Evolutionary conservation across 2,113 vertebrate genomes (phyloP), one percentile per base, ranked within the genome.

Genomic region (Salminus brasiliensis): DNA sequence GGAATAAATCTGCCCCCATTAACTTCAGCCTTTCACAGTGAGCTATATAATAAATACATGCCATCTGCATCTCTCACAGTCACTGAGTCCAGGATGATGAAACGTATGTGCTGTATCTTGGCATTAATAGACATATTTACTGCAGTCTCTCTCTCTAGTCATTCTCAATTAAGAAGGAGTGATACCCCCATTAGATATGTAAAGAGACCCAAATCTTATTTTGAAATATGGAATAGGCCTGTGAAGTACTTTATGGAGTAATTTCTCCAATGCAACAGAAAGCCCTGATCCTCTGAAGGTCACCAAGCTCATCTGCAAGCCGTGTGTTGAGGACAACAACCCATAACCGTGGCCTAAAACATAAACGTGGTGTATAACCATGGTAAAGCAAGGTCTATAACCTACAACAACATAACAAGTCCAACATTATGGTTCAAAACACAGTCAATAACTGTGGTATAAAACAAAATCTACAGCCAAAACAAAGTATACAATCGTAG

Each of bases 31-130:
- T 88, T 91, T 88, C 83, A 90, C 85, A 83, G 83, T 86, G 0
- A 70, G 68, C 83, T 81, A 82, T 59, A 12, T 59, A 88, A 88
- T 73, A 84, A 32, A 85, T 86, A 85, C 78, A 70, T 41, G 12
- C 76, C 76, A 89, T 92, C 90, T 91, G 84, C 89, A 89, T 89
- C 62, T 85, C 83, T 91, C 88, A 89, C 83, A 85, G 87, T 88
- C 87, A 74, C 66, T 76, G 78, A 81, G 70, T 71, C 30, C 13
- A 2, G 78, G 81, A 74, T 87, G 87, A 88, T 87, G 57, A 88
- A 87, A 78, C 32, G 86, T 82, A 74, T 72, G 69, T 72, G 18
- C 27, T 76, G 57, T 47, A 59, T 72, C 43, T 29, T 57, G 6
- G n/a, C 45, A 59, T 65, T 23, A 12, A 8, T 25, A 6, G 15